A percentile compares a stretch with the other conserved stretches of the same genome.
These are phyloP conservation scores for Andrena bicolor DNA, from an alignment of 2,888 invertebrate species.

Conservation along the genomic window DNA sequence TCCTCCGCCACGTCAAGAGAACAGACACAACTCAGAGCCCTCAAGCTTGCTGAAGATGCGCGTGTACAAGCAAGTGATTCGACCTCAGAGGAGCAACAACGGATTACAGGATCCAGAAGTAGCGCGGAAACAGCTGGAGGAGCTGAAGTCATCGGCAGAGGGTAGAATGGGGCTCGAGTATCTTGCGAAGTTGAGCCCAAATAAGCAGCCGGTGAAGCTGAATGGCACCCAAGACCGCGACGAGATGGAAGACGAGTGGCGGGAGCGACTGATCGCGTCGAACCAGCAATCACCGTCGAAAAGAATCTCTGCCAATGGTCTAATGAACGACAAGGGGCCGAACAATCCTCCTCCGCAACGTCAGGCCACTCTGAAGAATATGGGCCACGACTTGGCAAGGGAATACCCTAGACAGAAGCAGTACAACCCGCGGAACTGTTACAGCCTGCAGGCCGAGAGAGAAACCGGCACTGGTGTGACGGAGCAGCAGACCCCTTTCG, in stretches of 20 bases:
- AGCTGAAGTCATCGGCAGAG: conserved; percentile 57
- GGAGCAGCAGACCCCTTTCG: neutral
- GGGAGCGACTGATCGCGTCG: conserved; percentile 14
- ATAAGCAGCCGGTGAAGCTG: conserved; percentile 50
- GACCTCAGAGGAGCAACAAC: conserved; percentile 77
- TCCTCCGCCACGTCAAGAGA: neutral
- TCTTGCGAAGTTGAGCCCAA: conserved; percentile 65
- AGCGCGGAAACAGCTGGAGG: conserved; percentile 69
- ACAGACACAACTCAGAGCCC: conserved; percentile 46
- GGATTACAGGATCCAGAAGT: conserved; percentile 78
- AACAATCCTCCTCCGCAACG: conserved; percentile 68
- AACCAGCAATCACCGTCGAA: conserved; percentile 15
- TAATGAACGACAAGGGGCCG: conserved; percentile 75
- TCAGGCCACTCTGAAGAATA: conserved; percentile 30
- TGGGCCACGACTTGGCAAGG: conserved; percentile 1
- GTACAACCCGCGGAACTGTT: conserved; percentile 34
- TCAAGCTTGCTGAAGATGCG: conserved; percentile 78
- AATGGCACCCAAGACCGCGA: conserved; percentile 77
- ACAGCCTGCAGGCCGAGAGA: conserved; percentile 65
- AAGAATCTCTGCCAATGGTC: conserved; percentile 73
- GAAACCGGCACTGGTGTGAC: conserved; percentile 54
- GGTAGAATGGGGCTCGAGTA: conserved; percentile 71
- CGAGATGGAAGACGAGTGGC: conserved; percentile 38
- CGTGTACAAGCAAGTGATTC: conserved; percentile 70
- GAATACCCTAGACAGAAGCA: conserved; percentile 70